Evolutionary conservation across 2,113 vertebrate genomes (phyloP).

Genomic region (Laterallus jamaicensis): DNA sequence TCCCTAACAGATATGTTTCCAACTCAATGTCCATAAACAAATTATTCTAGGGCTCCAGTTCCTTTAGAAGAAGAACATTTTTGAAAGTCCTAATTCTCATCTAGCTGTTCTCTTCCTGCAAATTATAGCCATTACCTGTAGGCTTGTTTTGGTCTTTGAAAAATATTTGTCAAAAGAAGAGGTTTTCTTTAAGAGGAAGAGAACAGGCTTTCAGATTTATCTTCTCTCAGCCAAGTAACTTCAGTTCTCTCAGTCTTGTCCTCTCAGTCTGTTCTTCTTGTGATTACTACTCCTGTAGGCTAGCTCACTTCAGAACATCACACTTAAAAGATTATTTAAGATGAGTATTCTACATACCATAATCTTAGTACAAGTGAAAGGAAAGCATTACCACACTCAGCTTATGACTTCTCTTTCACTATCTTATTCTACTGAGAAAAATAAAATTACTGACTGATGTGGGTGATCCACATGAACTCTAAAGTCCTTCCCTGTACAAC

Average conservation of each 20-base stretch:
- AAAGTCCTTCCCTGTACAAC: neutral
- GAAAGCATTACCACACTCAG: neutral
- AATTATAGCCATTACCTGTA: neutral
- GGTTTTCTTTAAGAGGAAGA: neutral
- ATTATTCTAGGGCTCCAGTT: neutral
- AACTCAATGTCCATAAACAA: neutral
- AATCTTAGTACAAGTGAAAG: neutral
- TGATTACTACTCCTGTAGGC: neutral
- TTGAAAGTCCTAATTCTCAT: neutral
- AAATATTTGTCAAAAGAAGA: neutral
- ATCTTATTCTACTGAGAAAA: neutral
- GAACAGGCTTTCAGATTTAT: neutral
- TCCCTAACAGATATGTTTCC: neutral
- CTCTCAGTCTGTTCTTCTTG: neutral
- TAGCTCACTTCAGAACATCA: neutral
- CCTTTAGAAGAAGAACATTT: neutral
- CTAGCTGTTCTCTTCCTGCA: neutral
- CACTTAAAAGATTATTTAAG: neutral
- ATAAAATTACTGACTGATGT: neutral
- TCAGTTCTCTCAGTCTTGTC: neutral
- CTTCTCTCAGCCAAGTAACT: neutral
- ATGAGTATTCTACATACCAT: neutral
- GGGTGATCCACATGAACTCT: neutral
- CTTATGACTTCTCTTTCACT: neutral
- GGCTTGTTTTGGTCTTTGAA: neutral